Percentiles rank a stretch among this genome's conserved stretches.
phyloP scores from a whole-genome alignment of 2,797 vertebrate genomes.

The Eulemur rubriventer region DNA sequence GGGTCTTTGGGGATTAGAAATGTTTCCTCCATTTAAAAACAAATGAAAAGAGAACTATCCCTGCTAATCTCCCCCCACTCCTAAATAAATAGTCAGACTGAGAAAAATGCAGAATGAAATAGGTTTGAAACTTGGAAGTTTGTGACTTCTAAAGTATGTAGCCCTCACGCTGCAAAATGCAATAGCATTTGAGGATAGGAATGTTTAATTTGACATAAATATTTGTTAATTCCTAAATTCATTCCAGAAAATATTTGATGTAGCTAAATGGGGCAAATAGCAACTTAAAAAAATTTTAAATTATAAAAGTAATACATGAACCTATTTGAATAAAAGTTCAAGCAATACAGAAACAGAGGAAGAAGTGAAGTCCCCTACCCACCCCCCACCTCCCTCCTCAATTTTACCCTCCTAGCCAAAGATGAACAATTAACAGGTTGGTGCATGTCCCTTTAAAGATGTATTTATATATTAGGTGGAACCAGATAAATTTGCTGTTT shows the following conservation, averaged over 20 bases:
- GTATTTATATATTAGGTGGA: not conserved
- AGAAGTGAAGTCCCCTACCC: not conserved
- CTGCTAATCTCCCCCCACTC: not conserved
- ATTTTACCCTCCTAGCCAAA: not conserved
- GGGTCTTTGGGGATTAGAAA: not conserved
- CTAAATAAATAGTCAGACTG: not conserved
- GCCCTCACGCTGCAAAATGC: not conserved
- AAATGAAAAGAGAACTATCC: not conserved
- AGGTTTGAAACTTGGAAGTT: not conserved
- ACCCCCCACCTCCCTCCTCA: not conserved
- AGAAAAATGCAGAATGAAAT: slow-evolving; percentile 15
- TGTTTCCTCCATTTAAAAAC: not conserved
- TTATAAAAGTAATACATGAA: slow-evolving; percentile 5
- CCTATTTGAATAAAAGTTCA: not conserved
- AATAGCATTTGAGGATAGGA: not conserved
- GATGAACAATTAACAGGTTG: not conserved
- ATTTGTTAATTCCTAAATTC: slow-evolving; percentile 5
- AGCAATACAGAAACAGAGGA: not conserved
- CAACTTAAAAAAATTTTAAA: not conserved
- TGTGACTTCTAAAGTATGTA: not conserved
- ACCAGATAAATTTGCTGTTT: not conserved
- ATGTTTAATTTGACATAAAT: slow-evolving; percentile 19
- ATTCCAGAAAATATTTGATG: not conserved
- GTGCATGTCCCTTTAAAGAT: not conserved
- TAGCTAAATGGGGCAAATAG: slow-evolving; percentile 18